These are phyloP conservation scores for Ecdyonurus torrentis DNA, from an alignment of 2,888 invertebrate species.

Conservation along the genomic window DNA sequence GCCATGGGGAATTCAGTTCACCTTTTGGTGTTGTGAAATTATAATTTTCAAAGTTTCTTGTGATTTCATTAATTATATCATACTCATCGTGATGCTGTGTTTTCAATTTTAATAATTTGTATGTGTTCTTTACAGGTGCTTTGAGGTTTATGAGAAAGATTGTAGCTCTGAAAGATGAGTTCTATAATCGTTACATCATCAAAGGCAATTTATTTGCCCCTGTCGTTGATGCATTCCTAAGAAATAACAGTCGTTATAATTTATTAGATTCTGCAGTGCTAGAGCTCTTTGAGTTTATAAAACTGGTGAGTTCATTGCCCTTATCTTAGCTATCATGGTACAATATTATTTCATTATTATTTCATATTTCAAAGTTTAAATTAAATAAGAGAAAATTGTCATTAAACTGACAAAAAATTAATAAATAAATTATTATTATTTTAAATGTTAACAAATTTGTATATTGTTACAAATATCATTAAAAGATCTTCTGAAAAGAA, in stretches of 20 bases:
- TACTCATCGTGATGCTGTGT: no score
- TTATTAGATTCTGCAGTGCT: slow-evolving; percentile 96
- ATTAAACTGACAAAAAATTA: not conserved
- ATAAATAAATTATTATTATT: no score
- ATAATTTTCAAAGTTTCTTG: no score
- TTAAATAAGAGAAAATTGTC: not conserved
- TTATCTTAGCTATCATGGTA: no score
- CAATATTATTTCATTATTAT: not conserved
- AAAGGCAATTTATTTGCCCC: slow-evolving; percentile 90
- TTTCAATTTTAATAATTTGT: no score
- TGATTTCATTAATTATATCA: no score
- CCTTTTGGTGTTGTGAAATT: no score
- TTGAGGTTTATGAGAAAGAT: slow-evolving; percentile 94
- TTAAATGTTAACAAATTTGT: no score
- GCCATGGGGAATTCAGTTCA: no score
- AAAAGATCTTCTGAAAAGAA: no score
- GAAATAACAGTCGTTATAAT: slow-evolving; percentile 96
- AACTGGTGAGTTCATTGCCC: slow-evolving; percentile 53
- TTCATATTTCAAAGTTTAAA: slow-evolving; percentile 1
- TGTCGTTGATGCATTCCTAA: slow-evolving; percentile 88
- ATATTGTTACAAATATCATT: no score
- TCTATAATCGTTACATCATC: slow-evolving; percentile 92
- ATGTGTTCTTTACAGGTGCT: no score
- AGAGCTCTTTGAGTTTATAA: slow-evolving; percentile 98
- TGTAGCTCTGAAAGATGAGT: slow-evolving; percentile 94